Conservation (phyloP, 2,113 vertebrate species). For the Odocoileus virginianus region DNA sequence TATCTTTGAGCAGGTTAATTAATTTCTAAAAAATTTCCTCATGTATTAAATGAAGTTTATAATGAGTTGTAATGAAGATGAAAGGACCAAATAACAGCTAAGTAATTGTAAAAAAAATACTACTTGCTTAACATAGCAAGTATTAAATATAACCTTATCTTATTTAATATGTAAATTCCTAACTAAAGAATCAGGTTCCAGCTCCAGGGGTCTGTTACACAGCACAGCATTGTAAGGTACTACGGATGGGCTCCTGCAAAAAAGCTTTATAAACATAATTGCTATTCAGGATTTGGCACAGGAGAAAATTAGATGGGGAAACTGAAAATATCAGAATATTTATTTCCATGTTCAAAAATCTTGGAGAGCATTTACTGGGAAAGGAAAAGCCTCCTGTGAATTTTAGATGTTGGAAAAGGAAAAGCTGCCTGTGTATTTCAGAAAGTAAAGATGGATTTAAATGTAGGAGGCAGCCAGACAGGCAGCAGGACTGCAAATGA, state of each 20-base stretch:
- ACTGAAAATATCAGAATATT: slow-evolving; percentile 17
- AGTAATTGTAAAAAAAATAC: neutral
- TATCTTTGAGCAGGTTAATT: neutral
- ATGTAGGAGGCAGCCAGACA: neutral
- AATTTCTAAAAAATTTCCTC: neutral
- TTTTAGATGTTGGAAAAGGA: neutral
- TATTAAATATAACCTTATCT: neutral
- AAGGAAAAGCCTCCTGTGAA: neutral
- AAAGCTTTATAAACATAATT: slow-evolving; percentile 18
- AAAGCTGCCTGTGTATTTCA: slow-evolving; percentile 1
- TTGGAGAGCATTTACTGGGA: neutral
- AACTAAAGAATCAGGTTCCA: neutral
- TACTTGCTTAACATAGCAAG: neutral
- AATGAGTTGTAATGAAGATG: neutral
- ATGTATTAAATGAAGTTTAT: neutral
- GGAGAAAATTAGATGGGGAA: slow-evolving; percentile 11
- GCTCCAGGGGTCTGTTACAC: neutral
- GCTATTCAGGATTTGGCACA: neutral
- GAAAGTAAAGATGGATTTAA: slow-evolving; percentile 35
- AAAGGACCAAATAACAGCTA: neutral
- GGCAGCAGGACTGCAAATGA: neutral
- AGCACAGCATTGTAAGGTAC: neutral
- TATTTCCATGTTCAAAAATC: neutral
- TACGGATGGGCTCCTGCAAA: neutral
- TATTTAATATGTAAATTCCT: neutral